Percentiles rank a stretch among this genome's conserved stretches.
These are phyloP conservation scores for Atherix ibis DNA, from an alignment of 2,888 invertebrate species.

Conservation along the genomic window DNA sequence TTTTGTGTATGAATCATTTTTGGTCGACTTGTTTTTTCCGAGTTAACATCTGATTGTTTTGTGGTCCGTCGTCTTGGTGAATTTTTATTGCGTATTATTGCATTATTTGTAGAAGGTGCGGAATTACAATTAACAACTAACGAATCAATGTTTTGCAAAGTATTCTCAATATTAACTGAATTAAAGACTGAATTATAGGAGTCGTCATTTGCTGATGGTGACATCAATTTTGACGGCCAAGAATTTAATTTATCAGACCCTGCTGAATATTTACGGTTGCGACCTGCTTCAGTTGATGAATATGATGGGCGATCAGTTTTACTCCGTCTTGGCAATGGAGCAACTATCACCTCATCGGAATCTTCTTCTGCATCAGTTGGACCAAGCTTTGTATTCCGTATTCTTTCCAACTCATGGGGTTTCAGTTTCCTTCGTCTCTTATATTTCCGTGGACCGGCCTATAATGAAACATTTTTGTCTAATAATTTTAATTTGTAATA, in stretches of 20 bases:
- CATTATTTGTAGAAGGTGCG: constrained; percentile 16
- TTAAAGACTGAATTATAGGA: constrained; percentile 34
- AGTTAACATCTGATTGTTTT: constrained; percentile 12
- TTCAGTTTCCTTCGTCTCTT: constrained; percentile 64
- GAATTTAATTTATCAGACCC: constrained; percentile 10
- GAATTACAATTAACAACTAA: constrained; percentile 26
- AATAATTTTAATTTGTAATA: not conserved
- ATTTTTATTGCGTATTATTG: constrained; percentile 14
- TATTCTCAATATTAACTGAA: constrained; percentile 34
- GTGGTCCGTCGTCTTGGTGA: constrained; percentile 15
- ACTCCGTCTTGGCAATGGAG: constrained; percentile 18
- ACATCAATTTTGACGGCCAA: constrained; percentile 25
- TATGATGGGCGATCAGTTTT: constrained; percentile 18
- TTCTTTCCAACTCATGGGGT: constrained; percentile 40
- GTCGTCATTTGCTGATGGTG: constrained; percentile 25
- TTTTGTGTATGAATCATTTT: constrained; percentile 68
- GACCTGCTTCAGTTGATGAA: constrained; percentile 12
- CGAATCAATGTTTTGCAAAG: constrained; percentile 34
- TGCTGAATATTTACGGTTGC: constrained; percentile 10
- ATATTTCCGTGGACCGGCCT: constrained; percentile 64
- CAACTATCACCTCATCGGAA: constrained; percentile 28
- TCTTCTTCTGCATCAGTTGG: constrained; percentile 21
- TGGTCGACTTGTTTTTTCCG: constrained; percentile 37
- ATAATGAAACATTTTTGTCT: constrained; percentile 1
- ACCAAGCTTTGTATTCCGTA: constrained; percentile 20